Conservation (phyloP, 2,113 vertebrate species). For the Telmatochromis sp. region DNA sequence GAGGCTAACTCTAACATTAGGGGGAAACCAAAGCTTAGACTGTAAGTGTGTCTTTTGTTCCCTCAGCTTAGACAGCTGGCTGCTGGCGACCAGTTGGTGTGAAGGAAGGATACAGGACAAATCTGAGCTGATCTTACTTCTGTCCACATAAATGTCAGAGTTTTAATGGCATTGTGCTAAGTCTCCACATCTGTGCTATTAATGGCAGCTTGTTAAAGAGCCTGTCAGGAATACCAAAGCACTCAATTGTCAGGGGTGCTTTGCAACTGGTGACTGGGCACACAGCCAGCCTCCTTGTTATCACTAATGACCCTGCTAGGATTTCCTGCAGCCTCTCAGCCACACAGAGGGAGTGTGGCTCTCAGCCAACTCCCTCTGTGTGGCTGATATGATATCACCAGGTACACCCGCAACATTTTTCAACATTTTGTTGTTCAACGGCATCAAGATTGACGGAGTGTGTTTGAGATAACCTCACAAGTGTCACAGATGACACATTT, state of each 20-base stretch:
- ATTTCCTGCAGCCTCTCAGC: not conserved
- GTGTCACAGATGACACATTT: not conserved
- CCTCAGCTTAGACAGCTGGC: accelerated
- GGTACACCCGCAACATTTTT: accelerated
- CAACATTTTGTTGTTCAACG: accelerated
- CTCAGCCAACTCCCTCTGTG: too few species aligned
- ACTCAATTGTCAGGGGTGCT: not conserved
- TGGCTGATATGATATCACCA: not conserved
- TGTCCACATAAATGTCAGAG: not conserved
- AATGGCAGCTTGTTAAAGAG: not conserved
- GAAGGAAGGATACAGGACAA: accelerated
- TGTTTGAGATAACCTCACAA: not conserved
- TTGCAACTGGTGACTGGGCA: not conserved
- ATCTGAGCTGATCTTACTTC: not conserved
- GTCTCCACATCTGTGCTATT: not conserved
- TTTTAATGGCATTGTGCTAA: not conserved
- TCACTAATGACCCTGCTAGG: not conserved
- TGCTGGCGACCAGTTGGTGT: not conserved
- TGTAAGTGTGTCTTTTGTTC: not conserved
- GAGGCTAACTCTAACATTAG: accelerated
- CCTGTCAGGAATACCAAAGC: not conserved
- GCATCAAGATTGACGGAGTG: not conserved
- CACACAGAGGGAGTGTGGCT: too few species aligned
- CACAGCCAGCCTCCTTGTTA: not conserved
- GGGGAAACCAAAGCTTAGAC: too few species aligned